phyloP scores from a whole-genome alignment of 2,797 vertebrate species.

The Apogon talboti region DNA sequence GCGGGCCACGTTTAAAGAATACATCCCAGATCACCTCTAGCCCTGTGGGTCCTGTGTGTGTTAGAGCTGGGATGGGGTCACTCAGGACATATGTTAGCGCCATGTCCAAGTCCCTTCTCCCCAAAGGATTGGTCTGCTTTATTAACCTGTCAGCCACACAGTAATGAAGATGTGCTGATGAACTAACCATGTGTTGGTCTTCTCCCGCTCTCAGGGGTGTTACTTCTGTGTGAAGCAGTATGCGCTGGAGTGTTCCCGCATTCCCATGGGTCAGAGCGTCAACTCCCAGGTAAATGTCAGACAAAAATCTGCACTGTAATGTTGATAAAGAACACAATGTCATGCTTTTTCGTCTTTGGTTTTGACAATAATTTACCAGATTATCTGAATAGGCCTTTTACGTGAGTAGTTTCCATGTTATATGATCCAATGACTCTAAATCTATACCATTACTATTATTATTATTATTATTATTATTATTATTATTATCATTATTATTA shows the following conservation, averaged over 20 bases:
- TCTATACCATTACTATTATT: too few species aligned
- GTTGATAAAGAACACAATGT: not conserved
- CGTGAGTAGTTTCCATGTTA: too few species aligned
- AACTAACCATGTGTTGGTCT: not conserved
- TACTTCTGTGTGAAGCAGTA: conserved; percentile 99
- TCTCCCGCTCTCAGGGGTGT: conserved; percentile 85
- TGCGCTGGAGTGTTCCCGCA: conserved; percentile 95
- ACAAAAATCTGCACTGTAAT: not conserved
- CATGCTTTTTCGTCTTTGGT: not conserved
- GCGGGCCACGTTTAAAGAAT: too few species aligned
- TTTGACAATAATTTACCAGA: not conserved
- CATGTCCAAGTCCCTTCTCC: not conserved
- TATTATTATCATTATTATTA: too few species aligned
- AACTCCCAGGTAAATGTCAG: conserved; percentile 93
- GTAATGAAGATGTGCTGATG: not conserved
- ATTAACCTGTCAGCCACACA: not conserved
- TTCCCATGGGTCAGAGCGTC: conserved; percentile 97
- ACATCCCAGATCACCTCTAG: too few species aligned
- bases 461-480: too few species aligned
- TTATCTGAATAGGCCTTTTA: too few species aligned
- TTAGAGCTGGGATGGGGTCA: too few species aligned
- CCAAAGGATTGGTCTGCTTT: not conserved
- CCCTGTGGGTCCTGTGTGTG: too few species aligned
- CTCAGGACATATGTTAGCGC: too few species aligned
- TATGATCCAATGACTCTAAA: too few species aligned